Conservation (phyloP, 30 jellyfish, hydroid and myxozoan genomes). For the Phacellophora camtschatica region DNA sequence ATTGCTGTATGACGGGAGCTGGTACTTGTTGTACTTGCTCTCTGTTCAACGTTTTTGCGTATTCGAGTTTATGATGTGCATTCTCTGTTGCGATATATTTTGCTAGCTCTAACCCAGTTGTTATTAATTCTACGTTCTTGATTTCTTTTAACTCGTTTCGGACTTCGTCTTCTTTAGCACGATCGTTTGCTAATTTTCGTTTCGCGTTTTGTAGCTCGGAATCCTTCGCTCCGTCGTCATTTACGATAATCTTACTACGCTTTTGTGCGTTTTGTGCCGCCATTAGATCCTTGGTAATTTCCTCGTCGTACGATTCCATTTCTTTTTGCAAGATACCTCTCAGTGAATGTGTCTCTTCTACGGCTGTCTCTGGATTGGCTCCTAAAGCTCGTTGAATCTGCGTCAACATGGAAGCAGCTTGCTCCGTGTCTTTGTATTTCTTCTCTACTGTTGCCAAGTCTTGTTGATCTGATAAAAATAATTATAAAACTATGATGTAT, state of each 20-base stretch:
- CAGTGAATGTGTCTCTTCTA: slow-evolving; percentile 74
- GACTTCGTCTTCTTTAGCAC: slow-evolving; percentile 76
- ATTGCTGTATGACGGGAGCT: not conserved
- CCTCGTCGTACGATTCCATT: slow-evolving; percentile 69
- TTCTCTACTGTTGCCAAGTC: slow-evolving; percentile 63
- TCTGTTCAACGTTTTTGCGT: slow-evolving; percentile 52
- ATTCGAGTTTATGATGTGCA: slow-evolving; percentile 64
- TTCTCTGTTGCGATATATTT: slow-evolving; percentile 85
- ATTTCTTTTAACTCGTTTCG: slow-evolving; percentile 69
- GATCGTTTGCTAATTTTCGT: slow-evolving; percentile 81
- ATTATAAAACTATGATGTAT: too few species aligned
- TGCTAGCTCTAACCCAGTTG: slow-evolving; percentile 91
- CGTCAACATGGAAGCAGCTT: slow-evolving; percentile 86
- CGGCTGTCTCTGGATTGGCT: slow-evolving; percentile 80
- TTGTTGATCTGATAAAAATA: slow-evolving; percentile 30
- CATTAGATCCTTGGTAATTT: slow-evolving; percentile 61
- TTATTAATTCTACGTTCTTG: slow-evolving; percentile 82
- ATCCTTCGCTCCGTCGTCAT: slow-evolving; percentile 50
- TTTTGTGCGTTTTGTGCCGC: slow-evolving; percentile 69
- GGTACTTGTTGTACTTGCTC: slow-evolving; percentile 22
- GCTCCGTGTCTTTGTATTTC: slow-evolving; percentile 63
- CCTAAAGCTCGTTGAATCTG: slow-evolving; percentile 79
- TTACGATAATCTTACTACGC: slow-evolving; percentile 40
- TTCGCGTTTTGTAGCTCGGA: slow-evolving; percentile 60
- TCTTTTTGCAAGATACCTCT: slow-evolving; percentile 67